These are phyloP conservation scores for Agrochola lota DNA, from an alignment of 2,888 invertebrate genomes.

Conservation along the genomic window DNA sequence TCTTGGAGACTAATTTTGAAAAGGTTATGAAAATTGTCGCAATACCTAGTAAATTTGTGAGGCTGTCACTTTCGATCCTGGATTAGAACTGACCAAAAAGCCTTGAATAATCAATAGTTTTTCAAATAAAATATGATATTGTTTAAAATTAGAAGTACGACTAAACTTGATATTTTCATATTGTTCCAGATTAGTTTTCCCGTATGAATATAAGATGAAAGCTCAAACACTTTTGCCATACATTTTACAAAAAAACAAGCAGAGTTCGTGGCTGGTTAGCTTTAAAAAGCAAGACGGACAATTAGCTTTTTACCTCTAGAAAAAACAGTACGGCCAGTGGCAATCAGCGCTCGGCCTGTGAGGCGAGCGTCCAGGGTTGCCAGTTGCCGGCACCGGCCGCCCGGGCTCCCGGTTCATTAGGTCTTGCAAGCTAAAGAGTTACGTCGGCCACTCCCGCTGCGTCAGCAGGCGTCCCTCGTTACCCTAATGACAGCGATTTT, in stretches of 20 bases:
- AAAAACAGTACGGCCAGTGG: constrained; percentile 73
- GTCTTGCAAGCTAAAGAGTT: constrained; percentile 84
- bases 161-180: background rate
- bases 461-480: constrained; percentile 87
- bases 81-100: no score
- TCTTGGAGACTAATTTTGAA: no score
- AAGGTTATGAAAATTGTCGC: no score
- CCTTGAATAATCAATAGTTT: no score
- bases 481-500: constrained; percentile 89
- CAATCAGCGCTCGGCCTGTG: constrained; percentile 75
- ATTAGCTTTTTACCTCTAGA: constrained; percentile 71
- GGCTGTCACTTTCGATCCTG: no score
- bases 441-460: constrained; percentile 82
- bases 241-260: constrained; percentile 22
- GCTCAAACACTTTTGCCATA: background rate
- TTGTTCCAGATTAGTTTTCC: background rate
- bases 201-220: background rate
- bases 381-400: constrained; percentile 73
- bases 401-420: constrained; percentile 85
- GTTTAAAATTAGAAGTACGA: no score
- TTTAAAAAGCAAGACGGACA: constrained; percentile 54
- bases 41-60: no score
- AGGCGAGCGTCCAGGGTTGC: constrained; percentile 75
- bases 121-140: no score
- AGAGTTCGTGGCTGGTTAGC: constrained; percentile 24